phyloP scores from a whole-genome alignment of 1,140 invertebrate species.

The Atta cephalotes region DNA sequence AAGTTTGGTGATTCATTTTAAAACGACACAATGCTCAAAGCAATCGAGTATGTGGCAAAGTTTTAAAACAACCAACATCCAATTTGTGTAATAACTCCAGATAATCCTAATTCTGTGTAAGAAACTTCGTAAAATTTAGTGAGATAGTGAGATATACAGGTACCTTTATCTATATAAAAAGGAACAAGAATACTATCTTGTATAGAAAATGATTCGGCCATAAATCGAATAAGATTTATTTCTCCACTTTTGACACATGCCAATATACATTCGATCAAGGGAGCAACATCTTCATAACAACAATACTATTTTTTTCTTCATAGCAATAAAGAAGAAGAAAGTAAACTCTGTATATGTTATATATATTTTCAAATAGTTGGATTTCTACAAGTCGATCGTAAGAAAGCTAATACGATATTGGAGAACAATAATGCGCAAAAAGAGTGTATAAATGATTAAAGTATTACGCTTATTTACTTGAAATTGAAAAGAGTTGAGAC shows the following conservation, averaged over 20 bases:
- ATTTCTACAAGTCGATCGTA: slow-evolving; percentile 2
- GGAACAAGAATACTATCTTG: not conserved
- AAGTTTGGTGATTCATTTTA: slow-evolving; percentile 18
- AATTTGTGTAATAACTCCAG: slow-evolving; percentile 29
- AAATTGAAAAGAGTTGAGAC: not conserved
- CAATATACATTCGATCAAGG: slow-evolving; percentile 8
- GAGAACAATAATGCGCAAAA: not conserved
- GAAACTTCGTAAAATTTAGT: slow-evolving; percentile 40
- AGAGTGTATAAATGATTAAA: not conserved
- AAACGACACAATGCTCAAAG: not conserved
- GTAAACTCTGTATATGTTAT: slow-evolving; percentile 29
- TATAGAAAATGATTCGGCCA: not conserved
- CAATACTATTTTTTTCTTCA: slow-evolving; percentile 13
- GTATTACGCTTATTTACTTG: not conserved
- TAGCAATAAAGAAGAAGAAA: not conserved
- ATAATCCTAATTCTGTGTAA: not conserved
- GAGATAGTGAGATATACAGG: slow-evolving; percentile 4
- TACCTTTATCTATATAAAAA: not conserved
- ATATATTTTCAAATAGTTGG: not conserved
- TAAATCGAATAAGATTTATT: slow-evolving; percentile 28
- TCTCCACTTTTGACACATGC: not conserved
- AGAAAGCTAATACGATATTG: slow-evolving; percentile 26
- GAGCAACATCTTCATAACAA: slow-evolving; percentile 23
- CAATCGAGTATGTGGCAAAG: slow-evolving; percentile 1
- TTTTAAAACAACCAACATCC: slow-evolving; percentile 2